Evolutionary conservation across 2,113 vertebrate species (phyloP), one percentile per base, ranked within the genome.

Genomic region (Amia ocellicauda): DNA sequence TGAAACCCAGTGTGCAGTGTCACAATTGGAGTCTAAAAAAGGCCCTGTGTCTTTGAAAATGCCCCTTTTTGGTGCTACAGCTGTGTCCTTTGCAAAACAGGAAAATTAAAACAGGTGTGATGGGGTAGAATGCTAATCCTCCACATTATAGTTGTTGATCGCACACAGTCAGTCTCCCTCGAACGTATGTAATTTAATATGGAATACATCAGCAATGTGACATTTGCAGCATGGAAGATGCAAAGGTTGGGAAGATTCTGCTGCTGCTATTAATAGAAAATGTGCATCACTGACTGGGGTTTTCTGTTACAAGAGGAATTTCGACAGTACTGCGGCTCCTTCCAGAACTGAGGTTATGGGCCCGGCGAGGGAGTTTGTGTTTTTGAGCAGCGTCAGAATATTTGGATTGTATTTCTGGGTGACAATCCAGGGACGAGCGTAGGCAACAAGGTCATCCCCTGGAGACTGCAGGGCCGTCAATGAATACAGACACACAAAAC

Each of bases 111-210:
- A 88, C 87, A 89, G 87, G 86, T 90, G 87, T 72, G 64, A 74
- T 71, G 72, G 75, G 75, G 80, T 74, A 78, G 82, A n/a, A 81
- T 66, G 82, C 84, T 90, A 89, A 89, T 89, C 86, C 88, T 83
- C 80, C 76, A 87, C 86, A 86, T 89, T 88, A 89, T 84, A 82
- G 83, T 80, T 76, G 80, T 75, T 80, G 87, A 88, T 86, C 85
- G 79, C 81, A 80, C 81, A 78, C 81, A 73, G 74, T 80, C 76
- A 59, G 73, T 70, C 85, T 78, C 79, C 58, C 78, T 87, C 86
- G 85, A 88, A 89, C 88, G 79, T 59, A 67, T 79, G 86, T 85
- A 81, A 89, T 87, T 83, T 84, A 89, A 90, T 87, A 86, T 72
- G 76, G 83, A 86, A 86, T 82, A 86, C 83, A 85, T 88, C 78